Conservation (phyloP, 1,140 invertebrate genomes). For the Zaprionus lachaisei region DNA sequence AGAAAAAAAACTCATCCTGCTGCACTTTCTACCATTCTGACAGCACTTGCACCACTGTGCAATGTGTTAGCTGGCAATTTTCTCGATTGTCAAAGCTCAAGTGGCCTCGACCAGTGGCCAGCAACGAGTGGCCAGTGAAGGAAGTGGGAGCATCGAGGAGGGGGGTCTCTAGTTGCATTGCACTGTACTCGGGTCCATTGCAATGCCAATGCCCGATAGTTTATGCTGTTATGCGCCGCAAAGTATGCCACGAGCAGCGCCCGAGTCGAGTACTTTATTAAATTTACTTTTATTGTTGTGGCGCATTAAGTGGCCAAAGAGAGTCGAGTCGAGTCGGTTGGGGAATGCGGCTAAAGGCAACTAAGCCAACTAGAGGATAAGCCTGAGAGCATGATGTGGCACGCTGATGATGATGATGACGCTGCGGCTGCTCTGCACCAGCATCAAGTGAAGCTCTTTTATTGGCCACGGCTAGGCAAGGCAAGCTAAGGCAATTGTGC, state of each 20-base stretch:
- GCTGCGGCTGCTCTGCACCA: conserved; percentile 36
- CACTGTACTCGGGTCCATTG: conserved; percentile 22
- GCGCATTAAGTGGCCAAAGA: conserved; percentile 75
- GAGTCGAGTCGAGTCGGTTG: conserved; percentile 36
- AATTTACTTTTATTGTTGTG: conserved; percentile 81
- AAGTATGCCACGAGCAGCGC: conserved; percentile 70
- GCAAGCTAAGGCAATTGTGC: conserved; percentile 62
- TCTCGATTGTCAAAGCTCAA: conserved; percentile 76
- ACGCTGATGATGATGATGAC: conserved; percentile 49
- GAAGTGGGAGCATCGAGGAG: background rate
- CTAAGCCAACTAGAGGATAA: conserved; percentile 41
- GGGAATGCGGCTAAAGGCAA: conserved; percentile 49
- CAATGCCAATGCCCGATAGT: conserved; percentile 54
- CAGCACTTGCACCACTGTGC: conserved; percentile 17
- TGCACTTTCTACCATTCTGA: background rate
- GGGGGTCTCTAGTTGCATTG: conserved; percentile 12
- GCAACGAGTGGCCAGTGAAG: conserved; percentile 4
- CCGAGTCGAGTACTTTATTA: conserved; percentile 76
- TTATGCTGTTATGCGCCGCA: conserved; percentile 74
- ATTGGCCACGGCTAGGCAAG: conserved; percentile 54
- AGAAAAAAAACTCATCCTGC: background rate
- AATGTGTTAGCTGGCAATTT: conserved; percentile 51
- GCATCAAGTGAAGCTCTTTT: conserved; percentile 44
- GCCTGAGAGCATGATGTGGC: conserved; percentile 10
- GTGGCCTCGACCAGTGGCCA: conserved; percentile 52